Evolutionary conservation across 2,113 vertebrate genomes (phyloP), one percentile per base, ranked within the genome.

Genomic region (Atlantisia rogersi): DNA sequence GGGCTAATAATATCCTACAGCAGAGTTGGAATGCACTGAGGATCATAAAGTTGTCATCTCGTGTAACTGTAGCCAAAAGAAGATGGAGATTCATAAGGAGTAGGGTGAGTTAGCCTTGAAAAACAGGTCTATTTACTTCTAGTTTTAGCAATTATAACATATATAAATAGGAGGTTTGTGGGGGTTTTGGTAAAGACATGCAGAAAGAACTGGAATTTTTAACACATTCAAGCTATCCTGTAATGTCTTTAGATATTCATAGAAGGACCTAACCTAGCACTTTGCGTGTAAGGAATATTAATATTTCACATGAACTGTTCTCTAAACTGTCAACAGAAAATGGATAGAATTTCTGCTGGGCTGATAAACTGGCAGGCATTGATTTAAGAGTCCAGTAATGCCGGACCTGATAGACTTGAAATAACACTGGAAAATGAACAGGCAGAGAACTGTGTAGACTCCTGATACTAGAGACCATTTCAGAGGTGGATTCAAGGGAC

Each of bases 11-110:
- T 74, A 88, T 82, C 67, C 37, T 87, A 53, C 55, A 67, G n/a
- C 44, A 77, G 88, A 85, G 90, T 5, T 92, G 86, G 68, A 95
- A 94, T 74, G 58, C 16, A 25, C 75, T 31, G 67, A 73, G 31
- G 40, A 58, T 70, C 50, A 77, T 90, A 93, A 94, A 90, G 46
- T 90, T 92, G 79, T 95, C 82, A 83, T 74, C 64, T 86, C 50
- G 4, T 5, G 2, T 15, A 88, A 53, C 31, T 70, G 40, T 31
- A 92, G 90, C 90, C 79, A 88, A 78, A 95, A 69, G 78, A 86
- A 93, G 50, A 74, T 74, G 63, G 71, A 73, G 75, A n/a, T 40
- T 65, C 8, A 5, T 18, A 86, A 74, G 62, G 22, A 84, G 10
- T 35, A 65, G 56, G 11, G 62, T 60, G 67, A 69, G 11, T 80